Base-by-base conservation (phyloP, 2,888 invertebrate genomes). In the Drosophila leonis region DNA sequence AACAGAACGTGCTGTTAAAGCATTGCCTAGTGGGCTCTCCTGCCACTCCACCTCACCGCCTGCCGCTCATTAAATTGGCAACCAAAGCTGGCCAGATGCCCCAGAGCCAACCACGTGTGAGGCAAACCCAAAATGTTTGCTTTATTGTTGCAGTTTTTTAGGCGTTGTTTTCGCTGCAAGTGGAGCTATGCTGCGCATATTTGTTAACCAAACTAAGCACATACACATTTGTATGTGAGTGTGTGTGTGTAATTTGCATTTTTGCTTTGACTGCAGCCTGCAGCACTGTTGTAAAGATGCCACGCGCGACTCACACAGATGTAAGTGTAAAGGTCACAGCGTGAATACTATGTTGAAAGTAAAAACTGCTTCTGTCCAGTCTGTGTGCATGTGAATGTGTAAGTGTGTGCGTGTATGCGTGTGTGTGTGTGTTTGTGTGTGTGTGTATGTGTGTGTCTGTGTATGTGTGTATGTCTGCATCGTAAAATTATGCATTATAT, bases 101-200 rank as follows among this genome's bases (percentile, higher is more conserved):
- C 65, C 65, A 27, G 72, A 69, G 65, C 62, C 72, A 82, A 63
- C 89, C 84, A 84, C 72, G 87, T 82, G 87, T 81, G 74, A 81
- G 65, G 55, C 65, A 44, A 52, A 69, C 56, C 49, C 71, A 71
- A 80, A 80, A 80, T 72, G 74, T 68, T 75, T 65, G 75, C 64
- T 66, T 74, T 83, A 71, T 54, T 73, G 72, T 70, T 72, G 57
- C 56, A 49, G 18, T 68, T 78, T 67, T 73, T 65, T 55, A 24
- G 49, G 27, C 33, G 18, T 10, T 61, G 31, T 69, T 46, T 49
- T 44, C 35, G 33, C 39, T 33, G 54, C 20, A 62, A 62, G 52
- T 54, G 42, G 24, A 64, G 41, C 72, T 57, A 29, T 49, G 65
- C 48, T 35, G 61, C 70, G 64, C 78, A 31, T 31, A 69, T 76